These are phyloP conservation scores for Falco peregrinus DNA, from an alignment of 2,797 vertebrate species.

Conservation along the genomic window DNA sequence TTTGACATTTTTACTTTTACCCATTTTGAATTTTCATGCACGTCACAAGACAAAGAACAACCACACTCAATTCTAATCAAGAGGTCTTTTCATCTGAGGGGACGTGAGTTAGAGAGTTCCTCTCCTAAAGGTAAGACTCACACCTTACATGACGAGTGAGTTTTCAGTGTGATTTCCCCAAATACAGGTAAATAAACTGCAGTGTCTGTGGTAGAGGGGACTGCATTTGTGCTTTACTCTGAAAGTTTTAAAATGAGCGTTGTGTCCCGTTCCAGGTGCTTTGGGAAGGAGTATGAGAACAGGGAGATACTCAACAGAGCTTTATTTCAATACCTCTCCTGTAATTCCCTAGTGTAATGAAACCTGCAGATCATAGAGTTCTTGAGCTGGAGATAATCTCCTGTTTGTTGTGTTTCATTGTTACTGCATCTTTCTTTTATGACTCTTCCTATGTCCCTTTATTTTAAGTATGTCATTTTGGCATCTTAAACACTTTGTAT, in stretches of 20 bases:
- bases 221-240: background rate
- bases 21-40: background rate
- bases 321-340: background rate
- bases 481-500: background rate
- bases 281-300: background rate
- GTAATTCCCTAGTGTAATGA: background rate
- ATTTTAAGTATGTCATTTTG: background rate
- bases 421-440: background rate
- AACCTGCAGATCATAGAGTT: background rate
- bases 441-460: background rate
- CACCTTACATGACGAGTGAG: rapidly evolving
- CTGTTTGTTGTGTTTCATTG: background rate
- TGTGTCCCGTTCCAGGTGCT: background rate
- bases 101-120: background rate
- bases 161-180: background rate
- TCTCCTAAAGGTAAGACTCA: background rate
- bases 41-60: background rate
- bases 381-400: background rate
- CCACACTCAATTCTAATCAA: background rate
- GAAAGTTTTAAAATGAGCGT: background rate
- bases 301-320: background rate
- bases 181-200: background rate
- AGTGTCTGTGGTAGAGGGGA: background rate
- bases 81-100: background rate
- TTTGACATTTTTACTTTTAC: background rate